Base-by-base conservation (phyloP, 2,888 invertebrate genomes). In the Odontothrips loti region DNA sequence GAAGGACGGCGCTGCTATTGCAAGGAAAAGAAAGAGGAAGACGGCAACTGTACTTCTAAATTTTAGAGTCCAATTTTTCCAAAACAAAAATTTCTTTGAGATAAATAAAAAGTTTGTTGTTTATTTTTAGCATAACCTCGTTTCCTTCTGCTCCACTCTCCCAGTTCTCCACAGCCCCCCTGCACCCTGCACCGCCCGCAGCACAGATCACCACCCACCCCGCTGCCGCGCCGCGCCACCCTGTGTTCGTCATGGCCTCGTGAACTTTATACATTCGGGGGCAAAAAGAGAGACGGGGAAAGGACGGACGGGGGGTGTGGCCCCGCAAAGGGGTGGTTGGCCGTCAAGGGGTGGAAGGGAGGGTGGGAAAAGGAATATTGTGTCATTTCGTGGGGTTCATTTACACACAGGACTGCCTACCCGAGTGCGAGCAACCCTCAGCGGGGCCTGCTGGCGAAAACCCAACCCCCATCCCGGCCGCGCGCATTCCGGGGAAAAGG, bases 371-470 rank as follows among this genome's bases (percentile, higher is more conserved):
- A 75, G 68, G 68, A 75, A 75, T 75, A 75, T 75, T 75, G 68
- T 75, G 68, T 75, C 68, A 75, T 75, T 75, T 75, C 68, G 68
- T 75, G 68, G 68, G 68, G 68, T 75, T 75, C 68, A 75, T 75
- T 75, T 75, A 75, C 68, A 75, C 68, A 75, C 68, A 75, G 68
- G 58, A 15, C 58, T 17, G 58, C 58, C 58, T 15, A 17, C 20
- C 58, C 11, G 58, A 51, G 51, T 20, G 34, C 3, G 51, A 51
- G 58, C 58, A 17, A 17, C 51, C 51, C 51, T 51, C 58, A 17
- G 58, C 58, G 17, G 20, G 3, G 3, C 34, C 6, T 43, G 6
- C 34, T 6, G 3, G n/a, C n/a, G n/a, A n/a, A n/a, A n/a, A n/a
- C 34, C 34, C 34, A 6, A 43, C 34, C 27, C 23, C 68, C 68